Percentiles rank a stretch among this genome's conserved stretches.
Conservation (phyloP, 2,113 vertebrate genomes). For the Perca flavescens region DNA sequence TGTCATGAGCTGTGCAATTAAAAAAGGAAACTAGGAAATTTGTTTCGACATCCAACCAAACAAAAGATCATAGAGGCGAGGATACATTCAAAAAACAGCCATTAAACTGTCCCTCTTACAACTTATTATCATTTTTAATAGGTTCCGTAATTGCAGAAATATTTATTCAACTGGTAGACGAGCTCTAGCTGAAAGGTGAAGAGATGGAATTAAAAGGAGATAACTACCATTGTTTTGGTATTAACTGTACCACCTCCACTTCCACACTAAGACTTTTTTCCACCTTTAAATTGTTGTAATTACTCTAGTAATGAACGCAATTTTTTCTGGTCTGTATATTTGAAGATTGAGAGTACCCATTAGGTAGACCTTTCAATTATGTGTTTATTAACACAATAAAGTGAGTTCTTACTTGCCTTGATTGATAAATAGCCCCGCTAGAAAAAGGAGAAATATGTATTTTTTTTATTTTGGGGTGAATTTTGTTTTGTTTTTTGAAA, state of each 20-base stretch:
- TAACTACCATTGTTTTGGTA: conserved; percentile 35
- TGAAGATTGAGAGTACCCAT: not conserved
- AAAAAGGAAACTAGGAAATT: conserved; percentile 41
- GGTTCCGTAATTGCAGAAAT: conserved; percentile 47
- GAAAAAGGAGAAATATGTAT: too few relatives aligned
- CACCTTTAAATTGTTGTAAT: conserved; percentile 37
- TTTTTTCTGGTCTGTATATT: conserved; percentile 6
- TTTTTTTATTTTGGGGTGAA: too few relatives aligned
- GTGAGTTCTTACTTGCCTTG: not conserved
- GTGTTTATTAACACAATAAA: conserved; percentile 28
- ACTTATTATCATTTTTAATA: conserved; percentile 48
- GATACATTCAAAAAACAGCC: conserved; percentile 39
- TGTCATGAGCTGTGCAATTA: conserved; percentile 58
- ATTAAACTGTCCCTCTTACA: conserved; percentile 27
- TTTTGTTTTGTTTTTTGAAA: too few relatives aligned
- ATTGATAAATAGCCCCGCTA: too few relatives aligned
- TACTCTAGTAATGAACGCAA: not conserved
- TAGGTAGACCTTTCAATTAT: not conserved
- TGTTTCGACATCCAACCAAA: conserved; percentile 65
- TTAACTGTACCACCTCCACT: conserved; percentile 1
- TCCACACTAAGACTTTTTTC: not conserved
- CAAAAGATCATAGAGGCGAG: conserved; percentile 61
- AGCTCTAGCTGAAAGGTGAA: conserved; percentile 37
- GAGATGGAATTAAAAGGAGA: conserved; percentile 39
- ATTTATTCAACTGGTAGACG: conserved; percentile 14